Percentiles rank a stretch among this genome's conserved stretches.
phyloP scores from a whole-genome alignment of 2,113 vertebrate species.

The Otolemur garnettii region DNA sequence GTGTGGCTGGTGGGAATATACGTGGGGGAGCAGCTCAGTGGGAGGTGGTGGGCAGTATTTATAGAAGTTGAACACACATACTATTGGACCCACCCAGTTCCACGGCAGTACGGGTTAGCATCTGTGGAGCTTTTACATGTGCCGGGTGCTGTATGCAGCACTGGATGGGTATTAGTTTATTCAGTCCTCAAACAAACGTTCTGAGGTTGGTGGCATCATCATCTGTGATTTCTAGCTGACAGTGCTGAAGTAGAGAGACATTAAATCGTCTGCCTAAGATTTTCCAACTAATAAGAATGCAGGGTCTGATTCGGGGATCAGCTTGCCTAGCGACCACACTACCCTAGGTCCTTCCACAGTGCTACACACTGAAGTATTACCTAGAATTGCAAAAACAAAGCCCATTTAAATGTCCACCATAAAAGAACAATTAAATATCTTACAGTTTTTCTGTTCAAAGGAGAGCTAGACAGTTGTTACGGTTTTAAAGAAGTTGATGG shows the following conservation, averaged over 20 bases:
- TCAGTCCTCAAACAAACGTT: neutral
- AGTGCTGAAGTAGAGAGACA: neutral
- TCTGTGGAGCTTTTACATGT: neutral
- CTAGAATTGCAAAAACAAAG: neutral
- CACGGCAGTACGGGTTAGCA: neutral
- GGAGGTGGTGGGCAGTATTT: no score
- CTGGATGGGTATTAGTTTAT: neutral
- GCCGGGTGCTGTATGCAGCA: neutral
- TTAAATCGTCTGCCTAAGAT: neutral
- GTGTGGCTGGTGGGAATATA: neutral
- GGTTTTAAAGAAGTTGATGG: neutral
- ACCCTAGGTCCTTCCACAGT: no score
- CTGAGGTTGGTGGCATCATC: neutral
- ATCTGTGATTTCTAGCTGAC: neutral
- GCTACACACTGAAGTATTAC: no score
- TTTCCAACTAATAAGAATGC: neutral
- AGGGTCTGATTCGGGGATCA: neutral
- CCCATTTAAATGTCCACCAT: neutral
- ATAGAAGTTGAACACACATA: neutral
- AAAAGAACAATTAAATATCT: neutral
- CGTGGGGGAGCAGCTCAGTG: rapidly evolving
- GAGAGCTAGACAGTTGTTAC: neutral
- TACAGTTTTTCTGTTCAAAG: neutral
- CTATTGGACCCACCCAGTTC: neutral
- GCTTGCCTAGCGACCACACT: neutral